Percentiles rank a stretch among this genome's conserved stretches.
These are phyloP conservation scores for Limnephilus marmoratus DNA, from an alignment of 2,888 invertebrate genomes.

Conservation along the genomic window DNA sequence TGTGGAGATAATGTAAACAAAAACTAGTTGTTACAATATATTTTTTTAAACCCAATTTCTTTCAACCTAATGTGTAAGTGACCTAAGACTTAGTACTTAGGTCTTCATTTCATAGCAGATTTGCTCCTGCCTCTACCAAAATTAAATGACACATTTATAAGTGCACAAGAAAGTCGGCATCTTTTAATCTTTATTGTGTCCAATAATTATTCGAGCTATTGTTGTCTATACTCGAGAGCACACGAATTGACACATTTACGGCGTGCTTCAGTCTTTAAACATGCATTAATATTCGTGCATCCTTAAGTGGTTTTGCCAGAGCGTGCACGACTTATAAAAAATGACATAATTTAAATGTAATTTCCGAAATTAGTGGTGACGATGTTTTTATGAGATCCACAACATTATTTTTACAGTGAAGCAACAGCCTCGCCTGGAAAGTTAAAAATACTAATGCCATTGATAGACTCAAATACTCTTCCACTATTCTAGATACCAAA, in stretches of 20 bases:
- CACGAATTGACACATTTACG: conserved; percentile 2
- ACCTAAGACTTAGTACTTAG: too few species aligned
- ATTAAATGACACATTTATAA: too few species aligned
- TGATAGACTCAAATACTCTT: too few species aligned
- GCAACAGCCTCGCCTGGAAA: neutral
- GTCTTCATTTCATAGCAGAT: too few species aligned
- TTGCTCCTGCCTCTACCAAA: too few species aligned
- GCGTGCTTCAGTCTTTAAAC: neutral
- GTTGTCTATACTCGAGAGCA: neutral
- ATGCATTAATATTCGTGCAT: neutral
- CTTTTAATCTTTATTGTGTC: neutral
- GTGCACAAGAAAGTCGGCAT: too few species aligned
- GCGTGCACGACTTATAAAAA: neutral
- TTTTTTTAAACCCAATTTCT: too few species aligned
- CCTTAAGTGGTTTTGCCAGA: neutral
- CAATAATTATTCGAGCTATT: neutral
- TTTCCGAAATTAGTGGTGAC: neutral
- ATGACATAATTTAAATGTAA: neutral
- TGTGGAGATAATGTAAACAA: too few species aligned
- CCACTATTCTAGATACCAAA: too few species aligned
- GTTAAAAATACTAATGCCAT: too few species aligned
- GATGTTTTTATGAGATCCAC: neutral
- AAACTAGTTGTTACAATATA: too few species aligned
- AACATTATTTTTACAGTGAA: neutral
- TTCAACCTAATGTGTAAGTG: too few species aligned